A percentile compares a stretch with the other conserved stretches of the same genome.
phyloP scores from a whole-genome alignment of 2,113 vertebrate genomes.

The Brevimyrus niger region DNA sequence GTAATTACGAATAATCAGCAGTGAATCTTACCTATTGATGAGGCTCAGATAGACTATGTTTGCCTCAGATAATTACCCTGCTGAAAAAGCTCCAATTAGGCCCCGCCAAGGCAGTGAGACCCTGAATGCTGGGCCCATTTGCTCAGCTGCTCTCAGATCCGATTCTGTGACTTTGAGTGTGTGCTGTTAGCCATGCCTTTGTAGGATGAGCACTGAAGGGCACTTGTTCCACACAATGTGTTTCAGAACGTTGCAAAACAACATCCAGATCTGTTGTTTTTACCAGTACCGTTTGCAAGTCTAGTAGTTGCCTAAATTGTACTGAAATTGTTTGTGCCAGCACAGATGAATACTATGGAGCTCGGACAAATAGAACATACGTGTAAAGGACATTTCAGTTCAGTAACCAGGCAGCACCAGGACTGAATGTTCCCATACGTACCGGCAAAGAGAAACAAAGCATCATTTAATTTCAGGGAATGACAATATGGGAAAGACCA shows the following conservation, averaged over 20 bases:
- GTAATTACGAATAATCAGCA: constrained; percentile 20
- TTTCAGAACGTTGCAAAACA: neutral
- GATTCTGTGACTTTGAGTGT: constrained; percentile 21
- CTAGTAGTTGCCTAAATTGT: constrained; percentile 51
- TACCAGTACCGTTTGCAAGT: constrained; percentile 43
- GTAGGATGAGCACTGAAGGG: constrained; percentile 3
- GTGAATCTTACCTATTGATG: constrained; percentile 16
- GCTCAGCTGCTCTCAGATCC: constrained; percentile 13
- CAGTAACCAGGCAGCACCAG: neutral
- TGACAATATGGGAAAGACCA: neutral
- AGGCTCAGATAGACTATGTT: constrained; percentile 11
- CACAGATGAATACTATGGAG: neutral
- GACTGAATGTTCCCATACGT: neutral
- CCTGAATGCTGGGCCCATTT: constrained; percentile 14
- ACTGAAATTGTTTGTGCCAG: constrained; percentile 40
- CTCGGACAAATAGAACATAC: neutral
- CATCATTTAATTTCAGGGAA: neutral
- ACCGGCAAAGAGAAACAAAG: neutral
- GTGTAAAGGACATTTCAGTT: neutral
- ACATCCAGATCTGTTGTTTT: constrained; percentile 30
- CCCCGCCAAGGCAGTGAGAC: neutral
- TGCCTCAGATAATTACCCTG: constrained; percentile 15
- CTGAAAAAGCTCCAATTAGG: constrained; percentile 22
- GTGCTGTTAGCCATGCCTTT: neutral
- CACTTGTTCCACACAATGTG: constrained; percentile 6